Evolutionary conservation across 2,113 vertebrate genomes (phyloP), one percentile per base, ranked within the genome.

Genomic region (Uropsilus gracilis): DNA sequence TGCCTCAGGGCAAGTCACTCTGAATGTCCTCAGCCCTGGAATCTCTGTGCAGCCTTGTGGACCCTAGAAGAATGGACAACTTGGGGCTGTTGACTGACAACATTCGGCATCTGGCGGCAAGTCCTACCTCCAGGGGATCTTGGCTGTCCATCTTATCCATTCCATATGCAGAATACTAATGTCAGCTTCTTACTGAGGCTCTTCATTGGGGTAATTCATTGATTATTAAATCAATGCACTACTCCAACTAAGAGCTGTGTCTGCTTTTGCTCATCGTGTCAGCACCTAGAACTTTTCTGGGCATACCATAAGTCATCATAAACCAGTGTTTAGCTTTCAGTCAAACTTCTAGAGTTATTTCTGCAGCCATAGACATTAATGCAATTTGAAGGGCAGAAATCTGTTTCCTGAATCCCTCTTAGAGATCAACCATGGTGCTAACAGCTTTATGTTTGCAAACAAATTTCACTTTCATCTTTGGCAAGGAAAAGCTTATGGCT

Each of bases 1-100:
- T 1, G 0, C 10, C 12, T n/a, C 18, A 13, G 14, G 30, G 14
- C 20, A 64, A 28, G 3, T 37, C 42, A 0, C 42, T 11, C 26
- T 20, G 59, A 3, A 10, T 42, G 28, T 37, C 10, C 37, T 32
- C 34, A 24, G 30, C 63, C 6, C 30, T 30, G 69, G 37, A 11
- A 2, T 75, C 8, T 42, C 46, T 20, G 32, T 68, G 44, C 32
- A 75, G 53, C 42, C 18, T 7, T 48, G 8, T 24, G 2, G 17
- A 34, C 34, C 28, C 46, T n/a, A 44, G 63, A 39, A 13, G 64
- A 53, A 48, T 20, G 9, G 39, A 42, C 32, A 66, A 5, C 28
- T 28, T 7, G 30, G 30, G 32, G 6, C 8, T 2, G 4, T 77
- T 63, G 22, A 8, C 61, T 61, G 55, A 28, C 5, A 32, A 14